A percentile compares a stretch with the other conserved stretches of the same genome.
Conservation (phyloP, 2,888 invertebrate species). For the Cenopis cana region DNA sequence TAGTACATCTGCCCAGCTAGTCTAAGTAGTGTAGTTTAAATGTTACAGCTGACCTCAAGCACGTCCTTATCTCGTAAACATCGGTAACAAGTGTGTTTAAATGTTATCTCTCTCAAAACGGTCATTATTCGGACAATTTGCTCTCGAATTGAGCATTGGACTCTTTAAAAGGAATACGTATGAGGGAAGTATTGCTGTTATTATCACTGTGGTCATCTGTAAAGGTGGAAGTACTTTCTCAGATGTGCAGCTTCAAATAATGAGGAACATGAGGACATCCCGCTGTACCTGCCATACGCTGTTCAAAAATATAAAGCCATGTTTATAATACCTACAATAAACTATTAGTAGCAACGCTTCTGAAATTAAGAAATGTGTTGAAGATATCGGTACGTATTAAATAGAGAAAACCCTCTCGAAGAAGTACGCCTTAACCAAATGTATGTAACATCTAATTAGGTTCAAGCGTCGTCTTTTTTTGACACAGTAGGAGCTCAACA, state of each 20-base stretch:
- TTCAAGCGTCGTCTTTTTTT: background rate
- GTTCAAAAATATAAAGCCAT: too few species aligned
- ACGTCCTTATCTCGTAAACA: conserved; percentile 49
- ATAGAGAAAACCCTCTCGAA: too few species aligned
- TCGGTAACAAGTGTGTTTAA: conserved; percentile 52
- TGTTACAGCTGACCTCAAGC: background rate
- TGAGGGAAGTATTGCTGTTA: too few species aligned
- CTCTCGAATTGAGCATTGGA: conserved; percentile 33
- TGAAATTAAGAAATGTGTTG: too few species aligned
- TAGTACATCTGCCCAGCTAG: background rate
- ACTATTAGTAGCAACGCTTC: too few species aligned
- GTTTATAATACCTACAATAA: too few species aligned
- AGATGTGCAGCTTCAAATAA: too few species aligned
- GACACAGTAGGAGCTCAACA: background rate
- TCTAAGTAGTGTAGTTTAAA: conserved; percentile 24
- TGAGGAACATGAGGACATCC: too few species aligned
- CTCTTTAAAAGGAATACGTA: background rate
- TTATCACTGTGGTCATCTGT: too few species aligned
- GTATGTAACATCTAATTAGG: background rate
- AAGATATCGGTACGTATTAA: too few species aligned
- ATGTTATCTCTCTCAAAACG: conserved; percentile 51
- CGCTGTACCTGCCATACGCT: too few species aligned
- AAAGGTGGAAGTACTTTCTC: too few species aligned
- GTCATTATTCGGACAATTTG: conserved; percentile 36
- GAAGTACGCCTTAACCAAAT: background rate